Evolutionary conservation across 2,797 vertebrate species (phyloP).

Genomic region (Chiloscyllium punctatum): DNA sequence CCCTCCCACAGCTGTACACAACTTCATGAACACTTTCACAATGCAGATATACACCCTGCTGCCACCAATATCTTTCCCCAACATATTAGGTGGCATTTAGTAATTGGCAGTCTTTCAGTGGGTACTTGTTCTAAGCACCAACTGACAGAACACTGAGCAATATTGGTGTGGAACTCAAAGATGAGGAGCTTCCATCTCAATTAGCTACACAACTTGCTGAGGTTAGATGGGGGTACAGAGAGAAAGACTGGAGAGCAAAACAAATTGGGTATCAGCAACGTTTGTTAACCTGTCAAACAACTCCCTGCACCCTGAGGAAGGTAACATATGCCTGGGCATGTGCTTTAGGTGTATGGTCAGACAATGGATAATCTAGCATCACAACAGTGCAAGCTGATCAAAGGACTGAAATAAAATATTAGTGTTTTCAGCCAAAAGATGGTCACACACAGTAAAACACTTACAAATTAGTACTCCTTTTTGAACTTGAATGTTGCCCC

Average conservation of each 20-base stretch:
- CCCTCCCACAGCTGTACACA: background rate
- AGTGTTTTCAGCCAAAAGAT: slow-evolving; percentile 24
- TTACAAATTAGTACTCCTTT: background rate
- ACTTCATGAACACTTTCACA: no score
- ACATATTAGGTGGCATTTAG: background rate
- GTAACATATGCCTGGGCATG: background rate
- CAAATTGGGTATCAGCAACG: background rate
- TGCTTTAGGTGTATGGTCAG: background rate
- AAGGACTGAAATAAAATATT: background rate
- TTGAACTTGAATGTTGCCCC: background rate
- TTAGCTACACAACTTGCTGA: background rate
- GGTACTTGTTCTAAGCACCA: background rate
- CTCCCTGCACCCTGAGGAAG: background rate
- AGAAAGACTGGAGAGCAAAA: background rate
- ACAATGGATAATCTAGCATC: background rate
- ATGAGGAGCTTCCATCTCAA: background rate
- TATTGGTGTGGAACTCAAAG: background rate
- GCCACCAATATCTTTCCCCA: background rate
- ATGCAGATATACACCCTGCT: background rate
- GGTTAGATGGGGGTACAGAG: background rate
- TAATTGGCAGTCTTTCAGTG: background rate
- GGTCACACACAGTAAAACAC: background rate
- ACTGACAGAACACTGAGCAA: background rate
- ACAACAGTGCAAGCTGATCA: background rate
- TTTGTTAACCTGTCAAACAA: background rate